Base-by-base conservation (phyloP, 1,140 invertebrate genomes). In the Macrobrachium rosenbergii region DNA sequence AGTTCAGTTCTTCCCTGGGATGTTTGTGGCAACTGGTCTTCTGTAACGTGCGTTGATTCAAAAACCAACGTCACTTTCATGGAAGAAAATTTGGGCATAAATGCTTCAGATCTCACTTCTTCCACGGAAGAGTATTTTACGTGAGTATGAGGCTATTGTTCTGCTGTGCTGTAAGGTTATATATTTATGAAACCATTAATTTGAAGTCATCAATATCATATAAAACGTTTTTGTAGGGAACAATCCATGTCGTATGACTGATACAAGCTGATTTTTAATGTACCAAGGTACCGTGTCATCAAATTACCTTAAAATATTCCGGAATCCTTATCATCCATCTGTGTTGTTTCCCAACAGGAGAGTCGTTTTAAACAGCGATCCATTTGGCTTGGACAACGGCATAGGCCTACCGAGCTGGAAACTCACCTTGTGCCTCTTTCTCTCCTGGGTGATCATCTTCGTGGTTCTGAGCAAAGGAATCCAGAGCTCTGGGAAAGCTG, bases 1-100 rank as follows among this genome's bases (percentile, higher is more conserved):
- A 92, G 92, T 64, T 93, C 91, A 82, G 93, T 94, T 88, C 91
- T 97, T 82, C 96, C 96, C 0, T 97, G 96, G 96, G 94, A 95
- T 90, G 94, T 94, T 87, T 97, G 96, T 89, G 94, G 95, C 43
- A 37, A 75, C 77, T 83, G 88, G 87, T 62, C 87, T 12, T 23
- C 37, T 58, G 59, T n/a, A 3, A 52, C 2, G 5, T 83, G 81
- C 23, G 73, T 84, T 0, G 59, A 63, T 21, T 60, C 64, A 5
- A 16, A 17, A 23, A 45, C 59, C 16, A 84, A 84, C 43, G 21
- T 64, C 21, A 78, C 62, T 19, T 63, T 58, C n/a, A 14, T 52
- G 11, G 19, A 83, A 23, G n/a, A 23, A 43, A 60, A 14, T 37
- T 3, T n/a, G 23, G 23, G 67, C 16, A 73, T 16, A 21, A 73